Evolutionary conservation across 2,113 vertebrate species (phyloP).

Genomic region (Chinchilla lanigera): DNA sequence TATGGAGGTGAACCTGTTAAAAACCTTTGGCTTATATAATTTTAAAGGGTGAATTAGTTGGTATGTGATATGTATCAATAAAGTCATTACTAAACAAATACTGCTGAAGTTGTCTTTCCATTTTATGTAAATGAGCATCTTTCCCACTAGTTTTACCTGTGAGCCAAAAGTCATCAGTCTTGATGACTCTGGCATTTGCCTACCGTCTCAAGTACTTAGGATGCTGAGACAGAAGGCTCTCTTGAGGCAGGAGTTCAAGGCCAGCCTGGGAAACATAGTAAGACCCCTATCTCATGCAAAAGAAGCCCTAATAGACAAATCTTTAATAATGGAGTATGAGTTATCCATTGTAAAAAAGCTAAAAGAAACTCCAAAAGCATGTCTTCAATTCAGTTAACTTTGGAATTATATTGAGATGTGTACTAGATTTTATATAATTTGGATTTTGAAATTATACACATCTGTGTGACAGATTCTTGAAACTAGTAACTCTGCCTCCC

Average conservation of each 20-base stretch:
- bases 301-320: neutral
- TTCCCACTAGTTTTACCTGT: neutral
- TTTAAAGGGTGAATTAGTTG: neutral
- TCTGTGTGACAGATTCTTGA: neutral
- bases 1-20: neutral
- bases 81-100: conserved; percentile 32
- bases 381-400: neutral
- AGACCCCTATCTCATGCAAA: neutral
- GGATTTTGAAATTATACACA: conserved; percentile 11
- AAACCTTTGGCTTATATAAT: neutral
- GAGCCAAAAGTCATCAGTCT: neutral
- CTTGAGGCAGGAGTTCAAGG: neutral
- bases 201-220: neutral
- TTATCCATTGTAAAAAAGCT: neutral
- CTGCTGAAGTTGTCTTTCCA: neutral
- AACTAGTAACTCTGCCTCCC: conserved; percentile 21
- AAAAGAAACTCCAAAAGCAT: neutral
- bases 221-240: neutral
- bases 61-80: neutral
- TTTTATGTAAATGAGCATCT: conserved; percentile 10
- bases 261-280: neutral
- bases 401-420: neutral
- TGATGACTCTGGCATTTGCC: neutral
- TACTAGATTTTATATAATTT: conserved; percentile 46
- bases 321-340: neutral